Evolutionary conservation across 2,797 vertebrate species (phyloP).

Genomic region (Acanthiza pusilla): DNA sequence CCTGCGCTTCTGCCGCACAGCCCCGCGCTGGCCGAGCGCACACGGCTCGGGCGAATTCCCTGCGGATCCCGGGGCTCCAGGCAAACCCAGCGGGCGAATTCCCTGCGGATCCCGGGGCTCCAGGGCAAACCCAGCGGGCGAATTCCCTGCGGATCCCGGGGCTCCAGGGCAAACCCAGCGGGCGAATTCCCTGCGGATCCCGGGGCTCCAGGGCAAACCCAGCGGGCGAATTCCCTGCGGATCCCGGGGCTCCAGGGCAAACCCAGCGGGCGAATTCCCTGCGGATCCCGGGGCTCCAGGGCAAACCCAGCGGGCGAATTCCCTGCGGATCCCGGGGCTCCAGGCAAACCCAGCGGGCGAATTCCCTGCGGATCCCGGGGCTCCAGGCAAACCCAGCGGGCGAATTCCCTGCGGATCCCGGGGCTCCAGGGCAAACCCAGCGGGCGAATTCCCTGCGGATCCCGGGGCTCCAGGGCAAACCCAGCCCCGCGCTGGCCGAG

Average conservation of each 20-base stretch:
- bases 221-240: neutral
- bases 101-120: neutral
- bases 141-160: neutral
- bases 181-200: neutral
- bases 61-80: neutral
- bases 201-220: no score
- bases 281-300: neutral
- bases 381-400: no score
- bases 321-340: neutral
- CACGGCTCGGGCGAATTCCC: neutral
- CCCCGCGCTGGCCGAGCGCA: neutral
- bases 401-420: neutral
- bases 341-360: no score
- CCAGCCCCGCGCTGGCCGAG: neutral
- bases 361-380: neutral
- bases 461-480: neutral
- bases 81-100: neutral
- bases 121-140: no score
- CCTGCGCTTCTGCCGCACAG: rapidly evolving
- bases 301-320: no score
- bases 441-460: rapidly evolving
- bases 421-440: no score
- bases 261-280: neutral
- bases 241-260: no score
- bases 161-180: no score